Base-by-base conservation (phyloP, 2,797 vertebrate genomes). In the Hyperoplus immaculatus region DNA sequence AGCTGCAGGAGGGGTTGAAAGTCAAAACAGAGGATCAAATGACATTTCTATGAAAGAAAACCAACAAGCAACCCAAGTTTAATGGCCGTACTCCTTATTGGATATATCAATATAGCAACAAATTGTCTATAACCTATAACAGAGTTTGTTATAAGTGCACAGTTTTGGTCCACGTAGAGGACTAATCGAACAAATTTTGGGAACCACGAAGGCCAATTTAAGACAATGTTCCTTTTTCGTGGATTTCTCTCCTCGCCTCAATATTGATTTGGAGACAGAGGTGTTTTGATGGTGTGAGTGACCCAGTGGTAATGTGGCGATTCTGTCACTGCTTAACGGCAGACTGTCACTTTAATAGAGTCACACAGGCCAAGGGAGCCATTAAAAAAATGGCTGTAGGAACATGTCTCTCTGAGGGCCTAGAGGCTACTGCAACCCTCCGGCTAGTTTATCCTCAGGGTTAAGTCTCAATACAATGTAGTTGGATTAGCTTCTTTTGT, bases 1-100 rank as follows among this genome's bases (percentile, higher is more conserved):
- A 99, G 96, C 98, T 99, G 89, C 59, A 83, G 61, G 74, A 83
- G 61, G 74, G 86, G 75, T 77, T 65, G 41, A 83, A 91, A 77
- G 72, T 13, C 71, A 90, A 81, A 29, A 88, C 38, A 77, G 50
- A 80, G 18, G 47, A 76, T 83, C 71, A 84, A 62, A 68, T 83
- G 8, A 74, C 55, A 74, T 71, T 84, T 80, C 63, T 62, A 46
- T 70, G 14, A 81, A 63, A 80, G 45, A 71, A 83, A 81, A 64
- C 47, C 5, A 70, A 72, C 21, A 71, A 59, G 41, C 45, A 43
- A 15, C 5, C 45, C 10, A 53, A 18, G 66, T 7, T 57, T 21
- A 12, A 65, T 60, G 56, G 36, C 56, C 60, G 49, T 67, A 45
- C 15, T 72, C 56, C 81, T 77, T 81, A 83, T 75, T 86, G 49